Evolutionary conservation across 1,140 invertebrate species (phyloP), one percentile per base, ranked within the genome.

Genomic region (Drosophila baimaii): DNA sequence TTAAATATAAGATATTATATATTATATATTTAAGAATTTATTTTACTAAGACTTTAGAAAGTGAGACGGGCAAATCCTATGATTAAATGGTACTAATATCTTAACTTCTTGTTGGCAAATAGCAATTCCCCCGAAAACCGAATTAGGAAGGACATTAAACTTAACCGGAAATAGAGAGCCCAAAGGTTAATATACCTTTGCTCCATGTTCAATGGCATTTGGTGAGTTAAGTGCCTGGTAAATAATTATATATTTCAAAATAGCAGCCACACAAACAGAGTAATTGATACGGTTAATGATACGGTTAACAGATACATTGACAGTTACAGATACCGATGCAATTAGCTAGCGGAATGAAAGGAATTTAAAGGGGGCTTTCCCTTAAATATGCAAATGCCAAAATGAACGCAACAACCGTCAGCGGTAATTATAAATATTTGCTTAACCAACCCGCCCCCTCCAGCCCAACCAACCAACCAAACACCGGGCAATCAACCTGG

Each of bases 341-440:
- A 52, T 52, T 52, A 52, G 19, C 1, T 12, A 52, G 19, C 7
- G 17, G 17, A 52, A 33, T 19, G 9, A 33, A 33, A 19, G 25
- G 25, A 64, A 31, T 23, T 33, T 33, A 33, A 64, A 27, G 44
- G 27, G 31, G 19, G 23, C 5, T 52, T 66, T 29, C 3, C 19
- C 61, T 29, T 52, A 39, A 69, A 69, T 43, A 43, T 63, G 46
- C 35, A 66, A 52, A 41, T 69, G 43, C 25, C 56, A 21, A 43
- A 64, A 33, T 44, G 27, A 64, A 64, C 43, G 19, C 61, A 41
- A 25, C 61, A 12, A 8, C 55, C 17, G 35, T 17, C 59, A 49
- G 43, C 33, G 37, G 65, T 41, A 66, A 66, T 66, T 69, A 69
- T 52, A 66, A 69, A 69, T 69, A 69, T 69, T 69, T 66, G 46